Evolutionary conservation across 2,113 vertebrate species (phyloP), one percentile per base, ranked within the genome.

Genomic region (Phyllopteryx taeniolatus): DNA sequence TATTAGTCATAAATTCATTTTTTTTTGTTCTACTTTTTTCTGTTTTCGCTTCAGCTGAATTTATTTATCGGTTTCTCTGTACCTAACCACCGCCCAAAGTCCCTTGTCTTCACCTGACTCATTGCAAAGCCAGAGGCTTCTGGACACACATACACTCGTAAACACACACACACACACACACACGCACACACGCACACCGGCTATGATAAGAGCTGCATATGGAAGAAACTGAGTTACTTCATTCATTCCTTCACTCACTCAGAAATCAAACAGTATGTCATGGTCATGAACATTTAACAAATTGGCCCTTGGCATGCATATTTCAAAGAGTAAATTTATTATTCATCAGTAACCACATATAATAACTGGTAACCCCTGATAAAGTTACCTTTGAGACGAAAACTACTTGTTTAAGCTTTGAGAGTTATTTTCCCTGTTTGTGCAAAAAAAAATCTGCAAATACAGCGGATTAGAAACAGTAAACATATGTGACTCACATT

Each of bases 101-200:
- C 33, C 39, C n/a, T 22, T 7, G 67, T 54, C 68, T 77, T 54
- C 31, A 72, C 64, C 65, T 77, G 78, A 84, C 46, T 80, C 65
- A 81, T 65, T 22, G 11, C 31, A 49, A 57, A 79, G 53, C 79
- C 42, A 73, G 33, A 68, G 17, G 75, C 73, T 70, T 46, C 13
- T 15, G 61, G 44, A 65, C 42, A 42, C 20, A 39, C 27, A 68
- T 27, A 15, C 44, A 44, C 39, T 43, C 60, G 47, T 56, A 51
- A 17, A 42, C 57, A 67, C 53, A 54, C 31, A 60, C 43, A 64
- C 27, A 56, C 57, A 47, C 27, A 68, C 46, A 61, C 43, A 67
- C 62, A 67, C 64, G 62, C 49, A 57, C 53, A 66, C 31, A 42
- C 33, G 72, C 62, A 63, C 47, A 76, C 3, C 22, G 46, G 66